phyloP scores from a whole-genome alignment of 2,797 vertebrate genomes.

The Gallirallus australis region DNA sequence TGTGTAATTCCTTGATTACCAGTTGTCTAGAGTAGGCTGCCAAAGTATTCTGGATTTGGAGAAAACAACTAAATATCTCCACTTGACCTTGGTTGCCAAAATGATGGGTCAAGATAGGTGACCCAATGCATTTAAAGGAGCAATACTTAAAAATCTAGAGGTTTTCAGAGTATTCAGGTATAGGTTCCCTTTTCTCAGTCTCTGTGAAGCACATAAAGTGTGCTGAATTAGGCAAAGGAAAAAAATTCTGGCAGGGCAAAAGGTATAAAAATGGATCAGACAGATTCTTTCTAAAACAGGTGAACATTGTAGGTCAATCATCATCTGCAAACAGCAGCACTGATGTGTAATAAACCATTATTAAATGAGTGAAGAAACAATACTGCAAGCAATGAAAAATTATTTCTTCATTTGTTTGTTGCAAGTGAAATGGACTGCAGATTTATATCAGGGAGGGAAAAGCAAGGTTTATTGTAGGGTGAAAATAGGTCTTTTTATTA shows the following conservation, averaged over 20 bases:
- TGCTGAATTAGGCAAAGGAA: background rate
- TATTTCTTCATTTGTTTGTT: background rate
- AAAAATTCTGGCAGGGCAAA: background rate
- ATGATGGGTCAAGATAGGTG: background rate
- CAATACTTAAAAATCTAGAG: background rate
- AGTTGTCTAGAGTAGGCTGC: background rate
- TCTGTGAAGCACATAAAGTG: background rate
- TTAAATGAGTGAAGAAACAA: background rate
- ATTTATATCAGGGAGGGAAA: background rate
- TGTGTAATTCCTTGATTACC: background rate
- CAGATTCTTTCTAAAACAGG: background rate
- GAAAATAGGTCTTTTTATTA: background rate
- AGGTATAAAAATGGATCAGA: background rate
- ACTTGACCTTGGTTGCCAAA: background rate
- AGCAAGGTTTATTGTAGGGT: background rate
- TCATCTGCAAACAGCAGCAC: background rate
- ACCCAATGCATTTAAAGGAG: background rate
- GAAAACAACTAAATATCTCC: background rate
- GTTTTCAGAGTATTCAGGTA: background rate
- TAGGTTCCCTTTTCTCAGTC: background rate
- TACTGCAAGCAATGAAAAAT: background rate
- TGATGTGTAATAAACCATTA: background rate
- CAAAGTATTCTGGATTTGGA: background rate
- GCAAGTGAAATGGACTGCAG: background rate
- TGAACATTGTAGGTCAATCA: background rate